Percentiles rank a stretch among this genome's conserved stretches.
Conservation (phyloP, 2,113 vertebrate genomes). For the Brienomyrus longianalis region DNA sequence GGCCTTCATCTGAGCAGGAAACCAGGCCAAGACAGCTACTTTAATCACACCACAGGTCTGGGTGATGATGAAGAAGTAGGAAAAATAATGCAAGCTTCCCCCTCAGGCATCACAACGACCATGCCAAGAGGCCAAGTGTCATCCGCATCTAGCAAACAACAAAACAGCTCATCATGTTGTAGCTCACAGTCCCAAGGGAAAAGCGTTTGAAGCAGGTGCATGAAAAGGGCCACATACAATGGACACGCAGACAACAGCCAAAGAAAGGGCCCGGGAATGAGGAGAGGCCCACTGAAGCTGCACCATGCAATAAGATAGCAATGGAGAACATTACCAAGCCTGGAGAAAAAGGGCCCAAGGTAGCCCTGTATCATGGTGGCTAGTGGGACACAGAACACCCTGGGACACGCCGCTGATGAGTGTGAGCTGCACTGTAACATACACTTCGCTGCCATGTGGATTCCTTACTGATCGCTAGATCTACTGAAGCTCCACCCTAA, state of each 20-base stretch:
- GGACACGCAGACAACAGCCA: background rate
- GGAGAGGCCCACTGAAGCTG: background rate
- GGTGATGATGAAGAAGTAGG: background rate
- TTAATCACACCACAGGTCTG: background rate
- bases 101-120: background rate
- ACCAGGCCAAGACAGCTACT: background rate
- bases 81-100: background rate
- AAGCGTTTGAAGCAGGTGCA: background rate
- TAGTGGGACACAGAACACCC: background rate
- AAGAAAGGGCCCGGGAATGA: background rate
- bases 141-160: background rate
- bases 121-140: background rate
- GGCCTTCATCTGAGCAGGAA: background rate
- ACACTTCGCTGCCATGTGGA: background rate
- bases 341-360: background rate
- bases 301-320: background rate
- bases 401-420: background rate
- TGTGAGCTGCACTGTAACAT: background rate
- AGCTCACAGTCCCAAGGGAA: background rate
- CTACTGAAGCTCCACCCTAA: background rate
- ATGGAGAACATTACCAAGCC: background rate
- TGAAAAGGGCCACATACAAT: background rate
- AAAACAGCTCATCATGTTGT: background rate
- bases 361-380: background rate
- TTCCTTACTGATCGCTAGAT: background rate